phyloP scores from a whole-genome alignment of 2,797 vertebrate genomes.

The Arnoldichthys spilopterus region DNA sequence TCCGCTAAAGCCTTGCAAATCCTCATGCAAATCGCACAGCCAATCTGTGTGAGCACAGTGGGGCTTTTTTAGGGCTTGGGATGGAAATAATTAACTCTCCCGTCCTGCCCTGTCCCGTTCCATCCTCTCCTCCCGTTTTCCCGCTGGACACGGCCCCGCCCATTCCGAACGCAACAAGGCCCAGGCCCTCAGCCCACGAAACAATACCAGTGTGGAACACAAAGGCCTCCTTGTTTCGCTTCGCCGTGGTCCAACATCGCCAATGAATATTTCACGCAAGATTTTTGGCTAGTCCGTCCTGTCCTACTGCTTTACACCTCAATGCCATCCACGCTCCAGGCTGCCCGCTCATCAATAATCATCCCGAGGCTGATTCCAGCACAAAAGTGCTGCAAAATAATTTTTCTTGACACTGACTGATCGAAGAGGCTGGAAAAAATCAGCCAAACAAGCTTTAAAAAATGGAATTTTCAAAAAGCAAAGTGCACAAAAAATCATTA shows the following conservation, averaged over 20 bases:
- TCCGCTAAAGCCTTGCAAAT: conserved; percentile 74
- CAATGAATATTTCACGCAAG: not conserved
- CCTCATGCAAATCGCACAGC: conserved; percentile 71
- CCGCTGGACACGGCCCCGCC: not conserved
- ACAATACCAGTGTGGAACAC: not conserved
- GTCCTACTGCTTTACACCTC: not conserved
- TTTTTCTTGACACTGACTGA: not conserved
- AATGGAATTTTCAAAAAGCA: not conserved
- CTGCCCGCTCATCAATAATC: not conserved
- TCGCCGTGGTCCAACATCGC: not conserved
- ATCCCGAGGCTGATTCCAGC: not conserved
- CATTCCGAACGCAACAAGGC: not conserved
- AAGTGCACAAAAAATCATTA: no score
- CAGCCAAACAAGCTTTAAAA: not conserved
- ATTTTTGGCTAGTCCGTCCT: not conserved
- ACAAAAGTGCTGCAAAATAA: not conserved
- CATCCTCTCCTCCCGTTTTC: conserved; percentile 1
- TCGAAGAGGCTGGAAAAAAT: no score
- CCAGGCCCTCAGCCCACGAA: not conserved
- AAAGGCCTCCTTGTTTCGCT: conserved; percentile 1
- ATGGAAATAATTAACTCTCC: conserved; percentile 53
- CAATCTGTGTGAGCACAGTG: conserved; percentile 70
- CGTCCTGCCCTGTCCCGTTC: not conserved
- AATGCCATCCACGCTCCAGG: not conserved
- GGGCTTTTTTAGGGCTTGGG: conserved; percentile 24